Evolutionary conservation across 2,113 vertebrate species (phyloP).

Genomic region (Pristiophorus japonicus): DNA sequence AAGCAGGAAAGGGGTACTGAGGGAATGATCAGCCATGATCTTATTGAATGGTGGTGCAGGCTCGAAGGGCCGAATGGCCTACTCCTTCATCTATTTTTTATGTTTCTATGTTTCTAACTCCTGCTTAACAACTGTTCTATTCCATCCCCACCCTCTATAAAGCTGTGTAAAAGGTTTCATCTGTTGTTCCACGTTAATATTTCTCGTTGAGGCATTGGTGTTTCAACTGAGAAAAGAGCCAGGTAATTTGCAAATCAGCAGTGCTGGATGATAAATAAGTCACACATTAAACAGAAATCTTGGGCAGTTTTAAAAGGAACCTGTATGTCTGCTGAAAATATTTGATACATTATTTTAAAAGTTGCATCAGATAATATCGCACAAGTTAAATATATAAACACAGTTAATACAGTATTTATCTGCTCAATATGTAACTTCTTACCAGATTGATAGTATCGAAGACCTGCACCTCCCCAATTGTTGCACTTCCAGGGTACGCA

Average conservation of each 20-base stretch:
- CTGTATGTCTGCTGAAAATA: not conserved
- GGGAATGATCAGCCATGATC: too few species aligned
- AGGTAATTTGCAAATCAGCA: not conserved
- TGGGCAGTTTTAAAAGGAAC: not conserved
- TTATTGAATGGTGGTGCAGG: too few species aligned
- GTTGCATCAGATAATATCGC: not conserved
- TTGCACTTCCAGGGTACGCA: constrained; percentile 92
- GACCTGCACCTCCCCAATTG: constrained; percentile 95
- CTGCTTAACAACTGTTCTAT: too few species aligned
- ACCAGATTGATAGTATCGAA: constrained; percentile 98
- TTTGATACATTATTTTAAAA: not conserved
- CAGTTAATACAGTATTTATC: not conserved
- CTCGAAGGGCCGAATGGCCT: too few species aligned
- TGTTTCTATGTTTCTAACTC: too few species aligned
- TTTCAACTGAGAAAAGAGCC: not conserved
- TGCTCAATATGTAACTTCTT: constrained; percentile 42
- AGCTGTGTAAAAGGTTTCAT: not conserved
- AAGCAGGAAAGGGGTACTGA: too few species aligned
- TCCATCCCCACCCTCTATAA: too few species aligned
- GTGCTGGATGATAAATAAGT: not conserved
- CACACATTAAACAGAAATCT: not conserved
- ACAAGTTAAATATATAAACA: not conserved
- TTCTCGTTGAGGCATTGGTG: not conserved
- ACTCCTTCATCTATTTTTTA: too few species aligned
- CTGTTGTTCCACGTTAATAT: not conserved